These are phyloP conservation scores for Hyperoplus lanceolatus DNA, from an alignment of 2,797 vertebrate species.

Conservation along the genomic window DNA sequence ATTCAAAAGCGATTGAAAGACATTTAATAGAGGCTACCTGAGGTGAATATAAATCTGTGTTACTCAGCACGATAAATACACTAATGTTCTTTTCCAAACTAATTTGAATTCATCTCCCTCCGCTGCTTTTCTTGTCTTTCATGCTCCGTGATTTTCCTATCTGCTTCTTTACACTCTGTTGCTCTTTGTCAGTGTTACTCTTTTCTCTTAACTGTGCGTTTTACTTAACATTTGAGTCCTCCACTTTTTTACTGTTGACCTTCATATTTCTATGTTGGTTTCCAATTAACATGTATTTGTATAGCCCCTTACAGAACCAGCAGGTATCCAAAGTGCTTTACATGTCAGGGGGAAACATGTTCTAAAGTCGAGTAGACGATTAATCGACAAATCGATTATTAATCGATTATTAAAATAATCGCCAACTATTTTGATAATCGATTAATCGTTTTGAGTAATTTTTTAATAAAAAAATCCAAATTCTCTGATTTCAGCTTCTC, in stretches of 20 bases:
- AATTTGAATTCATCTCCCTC: slow-evolving; percentile 34
- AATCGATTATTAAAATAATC: too few relatives aligned
- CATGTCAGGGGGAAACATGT: too few relatives aligned
- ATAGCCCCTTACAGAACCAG: too few relatives aligned
- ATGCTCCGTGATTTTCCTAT: not conserved
- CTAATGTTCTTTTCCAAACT: slow-evolving; percentile 13
- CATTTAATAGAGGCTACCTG: slow-evolving; percentile 15
- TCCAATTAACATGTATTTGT: too few relatives aligned
- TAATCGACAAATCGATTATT: too few relatives aligned
- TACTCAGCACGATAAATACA: slow-evolving; percentile 4
- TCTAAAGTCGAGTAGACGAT: too few relatives aligned
- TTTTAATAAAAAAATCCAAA: too few relatives aligned
- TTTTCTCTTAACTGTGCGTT: not conserved
- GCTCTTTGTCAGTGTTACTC: not conserved
- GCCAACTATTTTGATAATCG: too few relatives aligned
- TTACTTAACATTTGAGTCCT: slow-evolving; percentile 4
- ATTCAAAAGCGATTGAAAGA: not conserved
- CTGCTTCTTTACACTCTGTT: not conserved
- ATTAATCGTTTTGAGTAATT: too few relatives aligned
- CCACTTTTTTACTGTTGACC: not conserved
- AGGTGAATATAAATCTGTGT: slow-evolving; percentile 47
- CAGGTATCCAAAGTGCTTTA: too few relatives aligned
- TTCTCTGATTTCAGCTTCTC: too few relatives aligned
- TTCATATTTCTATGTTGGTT: not conserved
- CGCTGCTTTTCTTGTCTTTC: slow-evolving; percentile 8